Percentiles rank a stretch among this genome's conserved stretches.
phyloP scores from a whole-genome alignment of 2,113 vertebrate genomes.

The Echinops telfairi region DNA sequence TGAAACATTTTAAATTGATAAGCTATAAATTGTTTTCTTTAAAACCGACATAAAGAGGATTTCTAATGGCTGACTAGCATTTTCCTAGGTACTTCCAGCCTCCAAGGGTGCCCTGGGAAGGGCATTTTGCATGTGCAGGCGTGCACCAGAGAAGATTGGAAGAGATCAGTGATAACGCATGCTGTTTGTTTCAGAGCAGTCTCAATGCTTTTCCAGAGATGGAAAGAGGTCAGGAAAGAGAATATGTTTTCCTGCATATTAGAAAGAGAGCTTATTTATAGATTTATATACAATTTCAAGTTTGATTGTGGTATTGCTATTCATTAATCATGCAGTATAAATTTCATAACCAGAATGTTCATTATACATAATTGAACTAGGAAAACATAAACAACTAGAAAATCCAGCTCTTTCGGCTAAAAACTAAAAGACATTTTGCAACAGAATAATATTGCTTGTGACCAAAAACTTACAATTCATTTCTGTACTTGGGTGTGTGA shows the following conservation, averaged over 20 bases:
- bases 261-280: not conserved
- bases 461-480: constrained; percentile 51
- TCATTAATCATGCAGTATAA: not conserved
- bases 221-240: constrained; percentile 54
- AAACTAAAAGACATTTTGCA: constrained; percentile 7
- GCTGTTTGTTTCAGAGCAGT: constrained; percentile 19
- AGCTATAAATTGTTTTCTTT: not conserved
- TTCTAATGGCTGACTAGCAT: constrained; percentile 21
- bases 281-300: not conserved
- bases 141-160: not conserved
- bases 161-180: constrained; percentile 46
- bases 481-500: constrained; percentile 60
- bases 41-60: not conserved
- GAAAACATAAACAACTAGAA: not conserved
- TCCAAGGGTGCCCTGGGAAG: constrained; percentile 10
- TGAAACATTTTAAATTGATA: constrained; percentile 39
- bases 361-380: not conserved
- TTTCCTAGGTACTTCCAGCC: not conserved
- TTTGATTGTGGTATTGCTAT: not conserved
- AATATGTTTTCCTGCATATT: not conserved
- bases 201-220: not conserved
- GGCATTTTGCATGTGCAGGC: constrained; percentile 3
- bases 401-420: not conserved
- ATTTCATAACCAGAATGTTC: not conserved
- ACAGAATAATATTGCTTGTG: constrained; percentile 29